Conservation (phyloP, 53 echinoderm and acorn worm genomes). For the Echinometra lucunter region DNA sequence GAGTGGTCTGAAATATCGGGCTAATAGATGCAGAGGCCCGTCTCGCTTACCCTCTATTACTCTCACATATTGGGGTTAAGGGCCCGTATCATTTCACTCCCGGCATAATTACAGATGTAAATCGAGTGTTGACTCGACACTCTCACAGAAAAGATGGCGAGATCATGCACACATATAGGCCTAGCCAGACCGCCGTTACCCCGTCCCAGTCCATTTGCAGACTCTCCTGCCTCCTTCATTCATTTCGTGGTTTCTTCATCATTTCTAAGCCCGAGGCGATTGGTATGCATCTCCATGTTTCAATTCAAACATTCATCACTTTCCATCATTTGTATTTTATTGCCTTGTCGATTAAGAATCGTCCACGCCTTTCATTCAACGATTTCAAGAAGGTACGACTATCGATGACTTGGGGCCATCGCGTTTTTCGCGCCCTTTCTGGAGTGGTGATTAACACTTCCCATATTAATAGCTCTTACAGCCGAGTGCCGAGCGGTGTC, state of each 20-base stretch:
- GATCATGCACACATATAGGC: conserved; percentile 50
- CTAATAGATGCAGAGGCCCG: conserved; percentile 61
- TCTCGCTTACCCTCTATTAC: conserved; percentile 67
- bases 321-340: conserved; percentile 36
- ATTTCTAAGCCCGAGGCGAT: conserved; percentile 11
- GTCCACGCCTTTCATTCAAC: conserved; percentile 21
- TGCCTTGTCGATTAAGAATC: conserved; percentile 19
- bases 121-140: conserved; percentile 72
- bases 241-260: conserved; percentile 30
- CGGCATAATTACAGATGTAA: conserved; percentile 70
- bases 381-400: conserved; percentile 6
- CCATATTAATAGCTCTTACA: conserved; percentile 70
- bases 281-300: conserved; percentile 36
- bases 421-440: conserved; percentile 58
- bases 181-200: not conserved
- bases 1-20: conserved; percentile 69
- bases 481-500: conserved; percentile 57
- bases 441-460: conserved; percentile 72
- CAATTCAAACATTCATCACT: conserved; percentile 57
- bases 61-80: conserved; percentile 68
- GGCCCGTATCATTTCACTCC: conserved; percentile 69
- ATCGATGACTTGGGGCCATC: conserved; percentile 58
- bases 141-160: conserved; percentile 43
- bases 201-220: not conserved
- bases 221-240: conserved; percentile 24